These are phyloP conservation scores for Cephalotes varians DNA, from an alignment of 2,888 invertebrate species.

Conservation along the genomic window DNA sequence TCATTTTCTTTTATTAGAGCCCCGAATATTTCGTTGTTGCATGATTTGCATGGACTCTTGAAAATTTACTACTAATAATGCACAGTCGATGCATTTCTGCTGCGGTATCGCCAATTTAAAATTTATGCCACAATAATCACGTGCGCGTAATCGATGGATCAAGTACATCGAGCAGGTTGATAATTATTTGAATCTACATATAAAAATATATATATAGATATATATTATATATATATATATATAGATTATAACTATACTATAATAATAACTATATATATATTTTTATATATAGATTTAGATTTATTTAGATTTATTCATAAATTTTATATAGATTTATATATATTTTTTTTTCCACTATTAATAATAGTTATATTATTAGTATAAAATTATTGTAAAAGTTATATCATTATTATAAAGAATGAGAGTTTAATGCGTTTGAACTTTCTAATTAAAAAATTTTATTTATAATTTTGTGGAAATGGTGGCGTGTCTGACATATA, in stretches of 20 bases:
- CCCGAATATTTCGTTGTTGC: conserved; percentile 64
- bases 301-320: too few relatives aligned
- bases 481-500: too few relatives aligned
- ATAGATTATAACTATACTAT: too few relatives aligned
- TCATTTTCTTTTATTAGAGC: conserved; percentile 77
- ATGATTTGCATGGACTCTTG: conserved; percentile 58
- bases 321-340: too few relatives aligned
- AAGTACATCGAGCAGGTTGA: not conserved
- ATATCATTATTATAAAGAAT: not conserved
- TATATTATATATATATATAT: too few relatives aligned
- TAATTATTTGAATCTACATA: not conserved
- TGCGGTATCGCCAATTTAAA: conserved; percentile 73
- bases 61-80: conserved; percentile 67
- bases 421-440: not conserved
- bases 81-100: conserved; percentile 9
- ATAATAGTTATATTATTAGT: too few relatives aligned
- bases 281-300: too few relatives aligned
- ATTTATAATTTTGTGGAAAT: not conserved
- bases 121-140: conserved; percentile 78
- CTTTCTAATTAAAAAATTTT: not conserved
- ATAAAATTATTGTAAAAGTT: conserved; percentile 1
- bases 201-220: too few relatives aligned
- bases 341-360: too few relatives aligned
- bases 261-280: too few relatives aligned
- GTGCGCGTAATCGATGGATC: not conserved